These are phyloP conservation scores for Colletes gigas DNA, from an alignment of 1,140 invertebrate species.

Conservation along the genomic window DNA sequence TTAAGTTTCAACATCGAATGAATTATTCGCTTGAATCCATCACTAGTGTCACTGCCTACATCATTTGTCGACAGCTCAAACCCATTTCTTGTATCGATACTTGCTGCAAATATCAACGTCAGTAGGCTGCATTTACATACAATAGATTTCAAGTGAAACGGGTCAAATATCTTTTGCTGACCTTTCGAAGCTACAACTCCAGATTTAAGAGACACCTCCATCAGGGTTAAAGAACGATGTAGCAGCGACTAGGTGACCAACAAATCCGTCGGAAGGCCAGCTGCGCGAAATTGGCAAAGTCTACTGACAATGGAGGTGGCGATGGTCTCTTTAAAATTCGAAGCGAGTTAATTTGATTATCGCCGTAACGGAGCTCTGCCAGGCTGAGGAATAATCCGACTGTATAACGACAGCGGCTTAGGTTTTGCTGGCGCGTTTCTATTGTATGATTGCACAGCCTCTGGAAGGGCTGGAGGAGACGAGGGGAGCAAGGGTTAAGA, in stretches of 20 bases:
- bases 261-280: conserved; percentile 24
- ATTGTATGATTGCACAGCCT: conserved; percentile 56
- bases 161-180: too few species aligned
- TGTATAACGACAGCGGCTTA: conserved; percentile 70
- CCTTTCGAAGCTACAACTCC: not conserved
- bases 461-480: not conserved
- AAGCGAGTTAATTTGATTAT: conserved; percentile 71
- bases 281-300: conserved; percentile 45
- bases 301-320: not conserved
- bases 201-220: not conserved
- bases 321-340: conserved; percentile 56
- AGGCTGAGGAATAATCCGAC: conserved; percentile 71
- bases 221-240: not conserved
- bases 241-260: conserved; percentile 48
- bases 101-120: too few species aligned
- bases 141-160: too few species aligned
- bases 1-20: too few species aligned
- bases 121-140: too few species aligned
- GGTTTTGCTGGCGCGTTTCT: conserved; percentile 57
- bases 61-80: too few species aligned
- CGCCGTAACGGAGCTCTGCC: conserved; percentile 49
- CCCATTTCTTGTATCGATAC: too few species aligned
- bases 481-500: conserved; percentile 20
- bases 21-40: too few species aligned
- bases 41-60: too few species aligned